Evolutionary conservation across 2,113 vertebrate species (phyloP), one percentile per base, ranked within the genome.

Genomic region (Sterna hirundo): DNA sequence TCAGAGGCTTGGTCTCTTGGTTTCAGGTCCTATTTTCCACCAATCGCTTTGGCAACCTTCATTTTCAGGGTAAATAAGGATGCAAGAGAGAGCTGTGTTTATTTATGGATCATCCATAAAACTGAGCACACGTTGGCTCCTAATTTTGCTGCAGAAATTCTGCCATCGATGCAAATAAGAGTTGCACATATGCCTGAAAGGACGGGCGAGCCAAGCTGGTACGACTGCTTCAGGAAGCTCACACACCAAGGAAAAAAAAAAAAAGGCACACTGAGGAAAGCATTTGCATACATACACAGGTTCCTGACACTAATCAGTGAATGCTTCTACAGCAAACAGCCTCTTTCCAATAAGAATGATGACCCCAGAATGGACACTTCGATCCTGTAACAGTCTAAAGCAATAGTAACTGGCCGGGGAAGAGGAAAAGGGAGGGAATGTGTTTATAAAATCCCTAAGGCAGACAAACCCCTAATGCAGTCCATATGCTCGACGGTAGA

Each of bases 391-490:
- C 40, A 61, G 65, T 66, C n/a, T 76, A 85, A 87, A 82, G 62
- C 51, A 76, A 66, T 11, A 72, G 32, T 22, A 85, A 80, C 66
- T 65, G 61, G 52, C 85, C 1, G 9, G 30, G 78, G 62, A 87
- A 60, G 57, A 94, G 66, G 40, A 90, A 80, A 79, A 38, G 15
- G 62, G 44, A 90, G 62, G 64, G 90, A 93, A 80, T 36, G 13
- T 74, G 44, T 87, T 93, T 66, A 84, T 80, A 86, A 94, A 95
- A 87, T 80, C 91, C 75, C 91, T 72, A 72, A 65, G 82, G 93
- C 66, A 87, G 78, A 76, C 61, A 85, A 79, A 79, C 8, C 36
- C 36, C 58, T 95, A 93, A 95, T 94, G 70, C n/a, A 83, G 78
- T 69, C 94, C 95, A 95, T 96, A 91, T 94, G 96, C 65, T 83